phyloP scores from a whole-genome alignment of 2,888 invertebrate species.

The Megamerina dolium region DNA sequence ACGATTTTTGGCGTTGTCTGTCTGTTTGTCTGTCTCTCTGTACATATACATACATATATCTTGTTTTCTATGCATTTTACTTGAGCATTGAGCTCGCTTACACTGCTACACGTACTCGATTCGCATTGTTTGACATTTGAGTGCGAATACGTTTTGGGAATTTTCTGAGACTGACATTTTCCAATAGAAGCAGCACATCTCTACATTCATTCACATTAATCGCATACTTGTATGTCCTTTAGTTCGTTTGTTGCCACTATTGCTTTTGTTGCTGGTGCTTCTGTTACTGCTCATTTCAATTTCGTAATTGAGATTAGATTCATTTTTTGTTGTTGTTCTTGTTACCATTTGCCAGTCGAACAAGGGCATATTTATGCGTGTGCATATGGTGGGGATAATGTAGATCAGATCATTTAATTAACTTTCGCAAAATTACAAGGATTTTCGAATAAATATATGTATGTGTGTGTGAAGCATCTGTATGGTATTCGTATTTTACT shows the following conservation, averaged over 20 bases:
- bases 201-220: no score
- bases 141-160: constrained; percentile 34
- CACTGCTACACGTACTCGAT: no score
- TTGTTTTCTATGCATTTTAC: constrained; percentile 1
- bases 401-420: constrained; percentile 46
- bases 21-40: no score
- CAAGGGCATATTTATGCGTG: no score
- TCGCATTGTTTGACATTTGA: constrained; percentile 38
- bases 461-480: no score
- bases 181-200: no score
- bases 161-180: constrained; percentile 15
- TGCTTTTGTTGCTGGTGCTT: constrained; percentile 6
- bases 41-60: neutral
- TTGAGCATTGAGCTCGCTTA: no score
- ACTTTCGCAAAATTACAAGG: constrained; percentile 33
- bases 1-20: neutral
- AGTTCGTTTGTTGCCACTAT: constrained; percentile 2
- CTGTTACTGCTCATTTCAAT: constrained; percentile 38
- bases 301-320: constrained; percentile 40
- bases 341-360: constrained; percentile 3
- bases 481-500: constrained; percentile 23
- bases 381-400: constrained; percentile 40
- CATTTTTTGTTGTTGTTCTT: neutral
- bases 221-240: constrained; percentile 1
- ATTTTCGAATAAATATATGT: no score